phyloP scores from a whole-genome alignment of 2,797 vertebrate species.

The Sparus aurata region DNA sequence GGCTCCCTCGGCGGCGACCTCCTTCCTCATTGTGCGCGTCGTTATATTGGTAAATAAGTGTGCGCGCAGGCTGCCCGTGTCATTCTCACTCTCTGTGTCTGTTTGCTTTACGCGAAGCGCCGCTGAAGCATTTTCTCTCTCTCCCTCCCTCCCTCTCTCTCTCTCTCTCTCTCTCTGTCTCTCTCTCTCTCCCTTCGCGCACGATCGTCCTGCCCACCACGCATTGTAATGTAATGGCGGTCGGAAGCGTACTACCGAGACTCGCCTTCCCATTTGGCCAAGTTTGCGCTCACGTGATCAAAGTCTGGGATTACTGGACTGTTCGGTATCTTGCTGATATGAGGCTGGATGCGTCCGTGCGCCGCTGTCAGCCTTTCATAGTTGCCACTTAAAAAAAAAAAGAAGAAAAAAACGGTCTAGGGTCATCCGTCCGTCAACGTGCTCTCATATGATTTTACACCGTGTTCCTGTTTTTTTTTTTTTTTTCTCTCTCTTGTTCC shows the following conservation, averaged over 20 bases:
- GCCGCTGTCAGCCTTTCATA: constrained; percentile 8
- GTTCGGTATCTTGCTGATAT: constrained; percentile 65
- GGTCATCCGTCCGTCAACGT: not conserved
- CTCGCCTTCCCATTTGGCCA: constrained; percentile 86
- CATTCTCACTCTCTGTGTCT: constrained; percentile 65
- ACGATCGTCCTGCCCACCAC: constrained; percentile 73
- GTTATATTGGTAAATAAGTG: constrained; percentile 61
- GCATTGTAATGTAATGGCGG: constrained; percentile 89
- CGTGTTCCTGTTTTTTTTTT: not conserved
- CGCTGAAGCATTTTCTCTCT: constrained; percentile 38
- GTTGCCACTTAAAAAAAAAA: not conserved
- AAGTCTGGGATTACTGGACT: constrained; percentile 82
- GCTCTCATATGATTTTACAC: not conserved
- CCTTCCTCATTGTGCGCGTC: constrained; percentile 70
- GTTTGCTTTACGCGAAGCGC: constrained; percentile 63
- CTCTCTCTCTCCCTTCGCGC: constrained; percentile 32
- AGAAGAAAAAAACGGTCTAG: too few relatives aligned
- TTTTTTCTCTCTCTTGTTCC: not conserved
- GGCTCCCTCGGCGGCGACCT: constrained; percentile 50
- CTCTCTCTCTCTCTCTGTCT: not conserved
- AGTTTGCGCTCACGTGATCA: constrained; percentile 84
- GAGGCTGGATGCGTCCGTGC: constrained; percentile 46
- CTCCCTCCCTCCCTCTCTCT: not conserved
- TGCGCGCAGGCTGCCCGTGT: constrained; percentile 60
- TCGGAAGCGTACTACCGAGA: constrained; percentile 80